Percentiles rank a stretch among this genome's conserved stretches.
Conservation (phyloP, 2,797 vertebrate species). For the Basileuterus tristriatus region DNA sequence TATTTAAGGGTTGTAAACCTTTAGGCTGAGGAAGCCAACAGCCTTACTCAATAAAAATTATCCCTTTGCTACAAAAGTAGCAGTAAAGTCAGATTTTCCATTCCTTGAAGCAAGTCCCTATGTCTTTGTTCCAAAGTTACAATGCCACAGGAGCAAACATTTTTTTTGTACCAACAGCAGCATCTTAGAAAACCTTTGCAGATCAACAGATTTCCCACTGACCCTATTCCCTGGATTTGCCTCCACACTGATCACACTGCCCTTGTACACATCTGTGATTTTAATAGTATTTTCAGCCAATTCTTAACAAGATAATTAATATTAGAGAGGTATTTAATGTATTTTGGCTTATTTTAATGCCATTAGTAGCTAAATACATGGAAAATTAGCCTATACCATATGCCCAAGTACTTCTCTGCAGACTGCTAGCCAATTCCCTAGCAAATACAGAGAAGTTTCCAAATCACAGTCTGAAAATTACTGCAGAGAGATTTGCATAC, state of each 20-base stretch:
- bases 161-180: background rate
- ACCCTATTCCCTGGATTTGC: background rate
- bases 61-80: background rate
- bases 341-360: slow-evolving; percentile 12
- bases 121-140: background rate
- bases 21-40: slow-evolving; percentile 16
- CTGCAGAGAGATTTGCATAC: slow-evolving; percentile 8
- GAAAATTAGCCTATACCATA: background rate
- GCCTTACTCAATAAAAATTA: slow-evolving; percentile 6
- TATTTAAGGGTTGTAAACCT: slow-evolving; percentile 28
- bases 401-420: background rate
- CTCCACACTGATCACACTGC: background rate
- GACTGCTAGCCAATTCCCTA: background rate
- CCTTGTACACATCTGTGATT: background rate
- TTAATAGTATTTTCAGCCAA: background rate
- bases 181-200: background rate
- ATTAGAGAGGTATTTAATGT: background rate
- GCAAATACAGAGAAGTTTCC: background rate
- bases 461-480: slow-evolving; percentile 1
- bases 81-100: slow-evolving; percentile 14
- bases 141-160: background rate
- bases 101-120: background rate
- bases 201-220: background rate
- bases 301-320: background rate
- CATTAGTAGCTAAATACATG: background rate